These are phyloP conservation scores for Ridgeia piscesae DNA, from an alignment of 1,140 invertebrate species.

Conservation along the genomic window DNA sequence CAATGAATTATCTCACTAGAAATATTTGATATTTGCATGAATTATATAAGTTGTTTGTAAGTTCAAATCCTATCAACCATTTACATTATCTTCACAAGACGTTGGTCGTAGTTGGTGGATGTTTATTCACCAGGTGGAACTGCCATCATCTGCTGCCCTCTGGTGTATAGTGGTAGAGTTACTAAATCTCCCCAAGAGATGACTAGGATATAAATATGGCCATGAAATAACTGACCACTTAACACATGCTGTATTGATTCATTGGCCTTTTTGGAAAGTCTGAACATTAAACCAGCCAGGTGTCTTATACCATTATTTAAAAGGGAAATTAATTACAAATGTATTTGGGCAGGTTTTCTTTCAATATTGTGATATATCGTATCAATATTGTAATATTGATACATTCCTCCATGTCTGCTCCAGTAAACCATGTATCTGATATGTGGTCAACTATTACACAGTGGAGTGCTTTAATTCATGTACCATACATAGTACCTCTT, in stretches of 20 bases:
- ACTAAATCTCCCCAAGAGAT: neutral
- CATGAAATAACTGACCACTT: neutral
- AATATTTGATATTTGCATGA: neutral
- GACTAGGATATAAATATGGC: neutral
- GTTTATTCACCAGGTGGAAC: neutral
- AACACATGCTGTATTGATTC: neutral
- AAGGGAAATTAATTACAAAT: too few relatives aligned
- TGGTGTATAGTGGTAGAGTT: neutral
- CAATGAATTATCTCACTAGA: too few relatives aligned
- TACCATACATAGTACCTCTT: neutral
- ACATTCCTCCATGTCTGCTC: neutral
- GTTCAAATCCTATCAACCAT: neutral
- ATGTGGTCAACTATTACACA: neutral
- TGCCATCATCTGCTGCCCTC: neutral
- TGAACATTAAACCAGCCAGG: neutral
- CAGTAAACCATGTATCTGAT: neutral
- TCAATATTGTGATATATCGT: too few relatives aligned
- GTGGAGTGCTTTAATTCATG: neutral
- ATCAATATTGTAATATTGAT: neutral
- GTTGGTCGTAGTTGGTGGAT: neutral
- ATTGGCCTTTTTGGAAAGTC: neutral
- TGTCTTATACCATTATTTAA: neutral
- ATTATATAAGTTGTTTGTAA: neutral
- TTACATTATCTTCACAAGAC: neutral
- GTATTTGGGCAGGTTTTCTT: neutral